These are phyloP conservation scores for Pardosa pseudoannulata DNA, from an alignment of 2,888 invertebrate genomes.

Conservation along the genomic window DNA sequence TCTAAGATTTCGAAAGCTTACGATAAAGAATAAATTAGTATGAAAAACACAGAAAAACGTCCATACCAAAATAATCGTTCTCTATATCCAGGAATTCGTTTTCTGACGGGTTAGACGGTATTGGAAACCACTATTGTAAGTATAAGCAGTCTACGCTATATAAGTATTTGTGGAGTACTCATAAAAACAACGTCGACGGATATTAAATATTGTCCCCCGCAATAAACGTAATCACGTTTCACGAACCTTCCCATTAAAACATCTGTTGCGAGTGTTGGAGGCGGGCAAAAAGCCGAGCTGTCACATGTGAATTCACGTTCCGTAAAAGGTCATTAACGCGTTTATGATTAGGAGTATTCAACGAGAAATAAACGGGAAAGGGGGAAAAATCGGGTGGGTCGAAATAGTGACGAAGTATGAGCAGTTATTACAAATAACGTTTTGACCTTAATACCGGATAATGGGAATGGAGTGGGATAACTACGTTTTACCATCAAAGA, in stretches of 20 bases:
- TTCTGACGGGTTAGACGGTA: no score
- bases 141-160: no score
- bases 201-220: conserved; percentile 1
- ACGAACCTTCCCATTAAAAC: neutral
- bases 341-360: conserved; percentile 9
- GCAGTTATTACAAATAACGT: conserved; percentile 38
- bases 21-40: no score
- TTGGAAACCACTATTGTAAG: no score
- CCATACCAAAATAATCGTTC: no score
- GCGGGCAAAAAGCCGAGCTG: neutral
- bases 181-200: neutral
- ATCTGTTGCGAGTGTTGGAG: neutral
- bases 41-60: no score
- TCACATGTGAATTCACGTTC: neutral
- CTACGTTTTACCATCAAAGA: neutral
- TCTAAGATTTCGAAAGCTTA: no score
- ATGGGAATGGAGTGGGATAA: neutral
- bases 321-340: conserved; percentile 6
- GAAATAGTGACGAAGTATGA: conserved; percentile 31
- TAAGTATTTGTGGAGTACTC: no score
- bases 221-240: neutral
- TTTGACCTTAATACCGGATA: conserved; percentile 43
- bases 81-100: no score
- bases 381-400: neutral
- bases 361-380: conserved; percentile 15